Base-by-base conservation (phyloP, 2,888 invertebrate genomes). In the Gryllus longicercus region DNA sequence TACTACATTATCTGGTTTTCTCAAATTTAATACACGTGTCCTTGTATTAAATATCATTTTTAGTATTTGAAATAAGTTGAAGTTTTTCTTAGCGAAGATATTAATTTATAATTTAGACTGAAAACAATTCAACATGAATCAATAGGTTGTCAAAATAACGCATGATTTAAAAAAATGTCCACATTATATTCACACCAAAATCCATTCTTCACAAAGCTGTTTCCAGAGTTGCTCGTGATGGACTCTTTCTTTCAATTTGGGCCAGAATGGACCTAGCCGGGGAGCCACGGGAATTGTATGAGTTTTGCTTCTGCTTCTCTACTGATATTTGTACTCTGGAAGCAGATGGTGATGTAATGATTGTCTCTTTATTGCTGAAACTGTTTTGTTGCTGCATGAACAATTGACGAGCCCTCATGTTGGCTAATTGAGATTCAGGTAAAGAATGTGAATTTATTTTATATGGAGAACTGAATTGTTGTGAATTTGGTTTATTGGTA, bases 191-290 rank as follows among this genome's bases (percentile, higher is more conserved):
- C 63, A 16, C 25, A 38, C 25, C 18, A 63, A 63, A 18, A 63
- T 63, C 16, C 2, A 4, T 63, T 63, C 18, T 38, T 63, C 18
- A 81, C 50, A 81, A 51, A 21, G 82, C 82, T 38, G 82, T 82
- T 78, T 82, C 82, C 23, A 82, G 80, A 23, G 80, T 79, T 23
- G 79, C 23, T 76, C 79, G 78, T 25, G 79, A 77, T 49, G 82
- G 78, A 75, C 77, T 79, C 76, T 80, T 77, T 2, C 79, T 38
- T 50, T 79, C 80, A 23, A 82, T 74, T 14, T 80, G 38, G 23
- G 75, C 79, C 12, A 82, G 79, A 16, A 79, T 77, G 11, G 80
- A 78, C n/a, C 82, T 77, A 14, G 63, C 76, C 23, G 75, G 74
- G 38, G 78, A 51, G 18, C 76, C 81, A 50, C 78, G 75, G 12